Percentiles rank a stretch among this genome's conserved stretches.
Conservation (phyloP, 2,888 invertebrate genomes). For the Furcula furcula region DNA sequence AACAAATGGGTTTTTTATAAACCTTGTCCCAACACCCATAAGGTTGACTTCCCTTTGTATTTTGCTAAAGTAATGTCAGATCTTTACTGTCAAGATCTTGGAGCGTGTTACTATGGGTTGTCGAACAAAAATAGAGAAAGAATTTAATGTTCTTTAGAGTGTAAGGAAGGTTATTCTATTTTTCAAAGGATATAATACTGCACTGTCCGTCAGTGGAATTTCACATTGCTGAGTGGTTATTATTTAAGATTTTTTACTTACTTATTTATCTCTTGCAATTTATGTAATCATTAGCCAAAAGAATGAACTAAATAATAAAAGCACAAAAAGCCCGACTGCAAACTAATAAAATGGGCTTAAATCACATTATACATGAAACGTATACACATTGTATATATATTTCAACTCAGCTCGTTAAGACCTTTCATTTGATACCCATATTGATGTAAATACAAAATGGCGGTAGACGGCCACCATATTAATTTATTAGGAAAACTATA, state of each 20-base stretch:
- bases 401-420: no score
- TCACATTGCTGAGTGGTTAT: no score
- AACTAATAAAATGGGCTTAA: no score
- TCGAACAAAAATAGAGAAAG: constrained; percentile 70
- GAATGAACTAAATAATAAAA: no score
- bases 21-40: constrained; percentile 13
- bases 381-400: no score
- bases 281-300: constrained; percentile 14
- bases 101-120: constrained; percentile 63
- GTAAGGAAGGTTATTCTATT: constrained; percentile 43
- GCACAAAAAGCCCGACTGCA: no score
- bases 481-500: no score
- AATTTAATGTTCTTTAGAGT: constrained; percentile 67
- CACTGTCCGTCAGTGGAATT: constrained; percentile 34
- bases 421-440: no score
- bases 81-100: constrained; percentile 61
- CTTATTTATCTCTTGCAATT: constrained; percentile 17
- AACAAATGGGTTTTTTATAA: constrained; percentile 7
- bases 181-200: constrained; percentile 39
- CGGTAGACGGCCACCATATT: no score
- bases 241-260: no score
- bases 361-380: no score
- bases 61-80: constrained; percentile 39
- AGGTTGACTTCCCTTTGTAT: constrained; percentile 26
- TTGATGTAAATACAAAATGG: no score